phyloP scores from a whole-genome alignment of 1,140 invertebrate genomes.

The Wasmannia auropunctata region DNA sequence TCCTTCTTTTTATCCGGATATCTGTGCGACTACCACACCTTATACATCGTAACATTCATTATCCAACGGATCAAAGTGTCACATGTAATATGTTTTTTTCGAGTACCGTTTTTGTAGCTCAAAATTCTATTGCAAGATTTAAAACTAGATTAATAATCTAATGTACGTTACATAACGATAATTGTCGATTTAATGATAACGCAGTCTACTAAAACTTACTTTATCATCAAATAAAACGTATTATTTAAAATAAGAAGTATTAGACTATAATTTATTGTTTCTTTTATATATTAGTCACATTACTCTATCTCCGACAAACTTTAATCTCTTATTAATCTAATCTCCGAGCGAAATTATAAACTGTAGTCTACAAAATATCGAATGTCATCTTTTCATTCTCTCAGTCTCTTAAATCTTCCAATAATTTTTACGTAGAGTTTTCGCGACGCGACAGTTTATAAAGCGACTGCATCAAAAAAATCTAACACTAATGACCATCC shows the following conservation, averaged over 20 bases:
- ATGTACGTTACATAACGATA: background rate
- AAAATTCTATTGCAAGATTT: background rate
- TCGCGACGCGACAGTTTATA: background rate
- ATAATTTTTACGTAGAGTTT: background rate
- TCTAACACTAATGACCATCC: slow-evolving; percentile 19
- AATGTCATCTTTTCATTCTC: background rate
- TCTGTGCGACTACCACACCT: no score
- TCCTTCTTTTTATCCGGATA: background rate
- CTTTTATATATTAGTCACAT: background rate
- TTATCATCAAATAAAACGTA: background rate
- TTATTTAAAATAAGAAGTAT: background rate
- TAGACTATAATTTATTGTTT: background rate
- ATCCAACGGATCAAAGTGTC: background rate
- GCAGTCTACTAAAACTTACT: background rate
- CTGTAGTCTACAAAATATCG: background rate
- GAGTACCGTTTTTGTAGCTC: background rate
- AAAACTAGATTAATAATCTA: background rate
- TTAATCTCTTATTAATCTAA: no score
- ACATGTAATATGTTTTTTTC: background rate
- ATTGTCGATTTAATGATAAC: background rate
- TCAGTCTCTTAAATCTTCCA: no score
- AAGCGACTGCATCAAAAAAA: slow-evolving; percentile 37
- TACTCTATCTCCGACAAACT: background rate
- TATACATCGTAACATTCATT: background rate
- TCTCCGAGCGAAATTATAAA: no score